phyloP scores from a whole-genome alignment of 2,888 invertebrate species.

The Acanthosepion esculentum region DNA sequence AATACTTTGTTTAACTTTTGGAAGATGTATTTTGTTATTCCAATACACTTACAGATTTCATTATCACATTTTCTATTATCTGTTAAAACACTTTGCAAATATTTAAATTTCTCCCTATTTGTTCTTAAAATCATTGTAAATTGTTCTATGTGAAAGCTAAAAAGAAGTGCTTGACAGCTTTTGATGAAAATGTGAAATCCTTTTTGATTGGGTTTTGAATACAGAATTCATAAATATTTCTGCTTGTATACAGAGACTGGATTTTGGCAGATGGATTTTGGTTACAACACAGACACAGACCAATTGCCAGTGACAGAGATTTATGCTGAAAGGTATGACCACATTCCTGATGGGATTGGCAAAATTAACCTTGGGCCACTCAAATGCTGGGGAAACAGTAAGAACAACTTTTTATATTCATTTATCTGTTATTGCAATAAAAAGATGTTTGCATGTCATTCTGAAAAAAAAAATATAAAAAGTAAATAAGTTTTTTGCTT shows the following conservation, averaged over 20 bases:
- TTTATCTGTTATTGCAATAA: background rate
- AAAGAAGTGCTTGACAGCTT: no score
- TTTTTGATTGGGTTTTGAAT: no score
- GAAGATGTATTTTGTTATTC: no score
- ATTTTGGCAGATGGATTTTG: slow-evolving; percentile 92
- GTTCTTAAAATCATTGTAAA: no score
- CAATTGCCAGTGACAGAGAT: slow-evolving; percentile 92
- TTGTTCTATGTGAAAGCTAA: no score
- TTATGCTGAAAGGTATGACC: slow-evolving; percentile 77
- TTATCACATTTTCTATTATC: no score
- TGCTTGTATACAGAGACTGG: slow-evolving; percentile 78
- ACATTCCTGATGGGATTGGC: slow-evolving; percentile 80
- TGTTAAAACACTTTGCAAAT: no score
- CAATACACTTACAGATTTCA: no score
- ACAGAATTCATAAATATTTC: background rate
- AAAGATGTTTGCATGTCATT: background rate
- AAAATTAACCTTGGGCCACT: slow-evolving; percentile 91
- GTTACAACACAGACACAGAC: slow-evolving; percentile 85
- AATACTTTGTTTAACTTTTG: no score
- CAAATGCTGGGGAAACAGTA: slow-evolving; percentile 95
- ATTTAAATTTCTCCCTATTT: no score
- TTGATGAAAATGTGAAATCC: no score
- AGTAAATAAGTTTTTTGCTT: no score
- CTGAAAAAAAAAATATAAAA: background rate
- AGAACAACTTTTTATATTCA: slow-evolving; percentile 72